phyloP scores from a whole-genome alignment of 2,113 vertebrate species.

The Gymnogyps californianus region DNA sequence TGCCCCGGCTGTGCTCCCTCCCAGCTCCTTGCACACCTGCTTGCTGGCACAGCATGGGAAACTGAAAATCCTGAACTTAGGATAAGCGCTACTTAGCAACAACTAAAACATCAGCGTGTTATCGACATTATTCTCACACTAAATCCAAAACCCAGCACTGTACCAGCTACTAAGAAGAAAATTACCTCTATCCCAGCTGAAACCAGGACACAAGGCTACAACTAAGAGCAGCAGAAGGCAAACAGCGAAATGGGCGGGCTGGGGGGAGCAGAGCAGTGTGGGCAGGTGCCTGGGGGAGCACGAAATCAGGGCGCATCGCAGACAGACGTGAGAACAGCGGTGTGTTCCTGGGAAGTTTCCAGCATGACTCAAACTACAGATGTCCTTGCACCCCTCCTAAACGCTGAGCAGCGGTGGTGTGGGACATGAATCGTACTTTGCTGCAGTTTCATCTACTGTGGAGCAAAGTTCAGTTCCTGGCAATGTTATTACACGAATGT shows the following conservation, averaged over 20 bases:
- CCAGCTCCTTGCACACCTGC: too few relatives aligned
- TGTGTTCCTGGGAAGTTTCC: not conserved
- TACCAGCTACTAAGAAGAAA: too few relatives aligned
- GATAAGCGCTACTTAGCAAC: too few relatives aligned
- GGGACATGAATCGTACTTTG: not conserved
- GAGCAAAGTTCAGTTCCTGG: not conserved
- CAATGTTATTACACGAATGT: rapidly evolving
- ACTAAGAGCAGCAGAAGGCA: not conserved
- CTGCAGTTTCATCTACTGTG: not conserved
- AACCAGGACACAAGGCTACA: not conserved
- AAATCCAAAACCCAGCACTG: too few relatives aligned
- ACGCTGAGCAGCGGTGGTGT: not conserved
- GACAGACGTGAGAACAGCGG: not conserved
- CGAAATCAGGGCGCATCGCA: rapidly evolving
- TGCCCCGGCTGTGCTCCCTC: too few relatives aligned
- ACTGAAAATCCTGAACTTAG: too few relatives aligned
- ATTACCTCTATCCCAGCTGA: too few relatives aligned
- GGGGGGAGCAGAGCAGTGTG: not conserved
- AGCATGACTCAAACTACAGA: not conserved
- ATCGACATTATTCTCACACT: too few relatives aligned
- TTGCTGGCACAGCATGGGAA: too few relatives aligned
- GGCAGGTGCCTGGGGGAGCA: not conserved
- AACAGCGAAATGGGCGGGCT: rapidly evolving
- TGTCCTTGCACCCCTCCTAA: not conserved
- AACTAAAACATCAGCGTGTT: too few relatives aligned